Evolutionary conservation across 2,113 vertebrate genomes (phyloP), one percentile per base, ranked within the genome.

Genomic region (Hippopotamus amphibius): DNA sequence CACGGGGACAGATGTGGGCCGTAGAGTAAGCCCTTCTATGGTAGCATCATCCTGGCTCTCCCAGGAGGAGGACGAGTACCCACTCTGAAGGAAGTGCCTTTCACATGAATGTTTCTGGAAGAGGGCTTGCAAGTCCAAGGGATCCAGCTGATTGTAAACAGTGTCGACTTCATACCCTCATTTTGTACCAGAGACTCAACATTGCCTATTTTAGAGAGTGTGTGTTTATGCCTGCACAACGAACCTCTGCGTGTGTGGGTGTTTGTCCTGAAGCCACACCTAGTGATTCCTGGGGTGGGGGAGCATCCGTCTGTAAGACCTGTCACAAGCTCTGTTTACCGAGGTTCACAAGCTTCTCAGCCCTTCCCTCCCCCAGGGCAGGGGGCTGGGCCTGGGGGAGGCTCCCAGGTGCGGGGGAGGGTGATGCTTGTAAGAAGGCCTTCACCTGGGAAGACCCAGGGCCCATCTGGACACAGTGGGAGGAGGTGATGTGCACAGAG

Each of bases 141-240:
- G 93, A 65, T 55, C 83, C 81, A 37, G 80, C 59, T 22, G 87
- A 88, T 53, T 96, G 37, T 97, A 97, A 97, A 97, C 97, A 96
- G 48, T 82, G 80, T 80, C 14, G 71, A 65, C 96, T 74, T 80
- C 88, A 30, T 55, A 24, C 95, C 83, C 92, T 96, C 50, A 30
- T 80, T 95, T 63, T 71, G 86, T 96, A 77, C 94, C 74, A 83
- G 83, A 97, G 97, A 98, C 96, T 96, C 97, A 96, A 95, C 96
- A 86, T 55, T 50, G 93, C 93, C 96, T 95, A 50, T 96, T 97
- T 96, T 93, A 97, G 97, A 93, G 95, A 71, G 66, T 22, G 2
- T 76, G 92, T 96, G 97, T 95, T 97, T 97, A 96, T 8, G 43
- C 86, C 91, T 46, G 10, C 66, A 90, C 37, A 92, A 77, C 10